phyloP scores from a whole-genome alignment of 2,113 vertebrate species.

The Natator depressus region DNA sequence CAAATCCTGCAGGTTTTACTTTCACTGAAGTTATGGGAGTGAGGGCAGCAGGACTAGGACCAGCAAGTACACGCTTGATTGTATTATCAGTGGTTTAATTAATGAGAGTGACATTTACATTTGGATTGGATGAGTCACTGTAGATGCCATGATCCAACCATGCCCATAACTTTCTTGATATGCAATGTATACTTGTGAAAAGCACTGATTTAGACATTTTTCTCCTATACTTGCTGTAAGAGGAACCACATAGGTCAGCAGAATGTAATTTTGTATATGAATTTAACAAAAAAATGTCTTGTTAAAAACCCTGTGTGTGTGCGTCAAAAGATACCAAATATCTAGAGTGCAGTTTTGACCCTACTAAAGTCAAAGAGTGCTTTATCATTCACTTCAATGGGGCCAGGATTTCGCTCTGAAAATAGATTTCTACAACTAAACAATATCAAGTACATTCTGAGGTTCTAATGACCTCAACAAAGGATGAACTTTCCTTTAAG shows the following conservation, averaged over 20 bases:
- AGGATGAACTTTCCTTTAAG: neutral
- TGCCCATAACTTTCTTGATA: neutral
- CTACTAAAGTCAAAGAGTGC: neutral
- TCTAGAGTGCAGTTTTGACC: neutral
- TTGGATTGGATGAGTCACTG: neutral
- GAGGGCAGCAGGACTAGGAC: neutral
- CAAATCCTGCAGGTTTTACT: neutral
- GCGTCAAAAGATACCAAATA: neutral
- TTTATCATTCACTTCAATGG: neutral
- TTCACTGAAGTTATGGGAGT: neutral
- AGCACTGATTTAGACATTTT: neutral
- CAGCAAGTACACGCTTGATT: neutral
- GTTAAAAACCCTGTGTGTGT: neutral
- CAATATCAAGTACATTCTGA: neutral
- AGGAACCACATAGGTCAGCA: neutral
- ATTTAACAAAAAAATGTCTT: neutral
- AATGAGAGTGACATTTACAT: neutral
- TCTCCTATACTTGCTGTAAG: neutral
- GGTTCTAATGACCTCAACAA: neutral
- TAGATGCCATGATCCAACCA: neutral
- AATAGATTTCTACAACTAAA: neutral
- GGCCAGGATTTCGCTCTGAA: neutral
- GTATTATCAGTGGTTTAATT: neutral
- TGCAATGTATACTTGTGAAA: neutral
- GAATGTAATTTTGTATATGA: neutral